Evolutionary conservation across 2,888 invertebrate genomes (phyloP).

Genomic region (Epinotia nisella): DNA sequence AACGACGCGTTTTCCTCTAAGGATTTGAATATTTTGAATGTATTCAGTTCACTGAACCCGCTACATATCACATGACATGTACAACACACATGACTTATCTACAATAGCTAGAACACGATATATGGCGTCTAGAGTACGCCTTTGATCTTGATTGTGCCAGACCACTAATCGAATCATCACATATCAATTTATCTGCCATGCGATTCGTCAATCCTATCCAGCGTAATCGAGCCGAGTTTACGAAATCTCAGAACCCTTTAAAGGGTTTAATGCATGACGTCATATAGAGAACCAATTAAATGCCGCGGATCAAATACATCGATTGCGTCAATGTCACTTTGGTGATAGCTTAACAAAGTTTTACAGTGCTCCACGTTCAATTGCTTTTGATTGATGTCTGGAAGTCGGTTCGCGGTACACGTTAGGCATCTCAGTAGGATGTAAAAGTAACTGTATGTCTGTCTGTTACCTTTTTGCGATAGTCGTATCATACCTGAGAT

Average conservation of each 20-base stretch:
- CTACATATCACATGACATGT: background rate
- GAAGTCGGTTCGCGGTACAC: background rate
- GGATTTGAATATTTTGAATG: background rate
- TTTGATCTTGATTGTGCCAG: slow-evolving; percentile 5
- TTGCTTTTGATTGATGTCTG: background rate
- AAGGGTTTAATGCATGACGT: background rate
- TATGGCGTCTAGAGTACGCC: background rate
- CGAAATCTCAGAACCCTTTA: background rate
- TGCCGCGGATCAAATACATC: background rate
- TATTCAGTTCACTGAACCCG: background rate
- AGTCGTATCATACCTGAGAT: no score
- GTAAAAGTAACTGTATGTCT: no score
- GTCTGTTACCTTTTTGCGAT: no score
- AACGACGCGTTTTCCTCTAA: background rate
- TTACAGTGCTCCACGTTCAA: background rate
- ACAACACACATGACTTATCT: no score
- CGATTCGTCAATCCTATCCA: background rate
- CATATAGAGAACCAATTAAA: background rate
- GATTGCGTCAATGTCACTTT: background rate
- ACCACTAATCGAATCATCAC: slow-evolving; percentile 1
- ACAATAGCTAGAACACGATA: background rate
- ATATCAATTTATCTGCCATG: background rate
- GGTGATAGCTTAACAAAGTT: background rate
- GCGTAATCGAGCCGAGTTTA: background rate
- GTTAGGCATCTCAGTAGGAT: no score